Evolutionary conservation across 2,113 vertebrate species (phyloP).

Genomic region (Gracilinanus agilis): DNA sequence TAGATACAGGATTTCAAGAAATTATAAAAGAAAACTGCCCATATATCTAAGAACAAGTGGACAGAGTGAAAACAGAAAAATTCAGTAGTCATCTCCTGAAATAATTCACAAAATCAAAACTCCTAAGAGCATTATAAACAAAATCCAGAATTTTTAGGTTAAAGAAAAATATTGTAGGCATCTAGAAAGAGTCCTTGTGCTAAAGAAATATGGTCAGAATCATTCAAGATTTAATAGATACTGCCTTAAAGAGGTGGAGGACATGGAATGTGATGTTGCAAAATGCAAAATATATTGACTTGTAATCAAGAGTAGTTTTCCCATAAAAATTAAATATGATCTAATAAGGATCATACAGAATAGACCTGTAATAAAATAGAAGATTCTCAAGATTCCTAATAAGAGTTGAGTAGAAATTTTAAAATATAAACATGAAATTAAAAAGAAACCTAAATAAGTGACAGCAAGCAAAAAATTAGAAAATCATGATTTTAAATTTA

Average conservation of each 20-base stretch:
- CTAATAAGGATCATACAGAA: not conserved
- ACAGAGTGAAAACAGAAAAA: not conserved
- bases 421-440: not conserved
- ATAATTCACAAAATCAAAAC: not conserved
- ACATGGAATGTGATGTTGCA: not conserved
- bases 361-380: not conserved
- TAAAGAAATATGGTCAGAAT: not conserved
- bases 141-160: not conserved
- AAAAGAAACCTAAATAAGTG: not conserved
- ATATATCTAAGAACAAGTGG: not conserved
- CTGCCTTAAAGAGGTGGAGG: not conserved
- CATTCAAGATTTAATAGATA: not conserved
- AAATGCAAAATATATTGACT: not conserved
- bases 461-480: not conserved
- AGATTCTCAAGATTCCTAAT: not conserved
- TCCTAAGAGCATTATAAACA: not conserved
- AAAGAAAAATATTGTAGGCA: not conserved
- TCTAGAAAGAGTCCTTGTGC: not conserved
- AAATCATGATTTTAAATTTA: not conserved
- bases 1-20: not conserved
- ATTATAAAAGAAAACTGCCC: not conserved
- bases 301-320: not conserved
- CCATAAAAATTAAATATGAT: not conserved
- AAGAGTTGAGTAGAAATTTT: not conserved
- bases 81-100: not conserved